phyloP scores from a whole-genome alignment of 2,797 vertebrate species.

The Tamandua tetradactyla region DNA sequence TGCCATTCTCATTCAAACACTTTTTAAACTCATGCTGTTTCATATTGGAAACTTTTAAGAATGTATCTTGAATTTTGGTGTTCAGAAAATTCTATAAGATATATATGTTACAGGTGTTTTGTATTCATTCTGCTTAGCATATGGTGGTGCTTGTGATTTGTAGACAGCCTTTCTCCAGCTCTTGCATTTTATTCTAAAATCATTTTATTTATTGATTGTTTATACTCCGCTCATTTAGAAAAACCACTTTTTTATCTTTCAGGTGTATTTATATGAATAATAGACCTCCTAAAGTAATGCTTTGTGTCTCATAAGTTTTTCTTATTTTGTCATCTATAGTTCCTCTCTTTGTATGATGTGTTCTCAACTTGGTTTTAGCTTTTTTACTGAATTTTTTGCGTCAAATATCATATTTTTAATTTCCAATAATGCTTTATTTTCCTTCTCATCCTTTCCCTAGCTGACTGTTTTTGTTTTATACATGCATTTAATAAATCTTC shows the following conservation, averaged over 20 bases:
- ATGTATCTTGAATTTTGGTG: neutral
- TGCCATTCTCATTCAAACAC: neutral
- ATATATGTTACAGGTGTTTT: neutral
- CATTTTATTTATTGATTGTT: neutral
- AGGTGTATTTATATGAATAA: neutral
- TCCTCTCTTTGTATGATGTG: neutral
- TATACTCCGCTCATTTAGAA: neutral
- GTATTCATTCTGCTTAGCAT: neutral
- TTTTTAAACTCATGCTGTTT: neutral
- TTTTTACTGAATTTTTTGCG: neutral
- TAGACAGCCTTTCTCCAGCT: neutral
- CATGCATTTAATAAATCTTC: neutral
- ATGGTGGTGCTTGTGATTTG: neutral
- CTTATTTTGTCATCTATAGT: neutral
- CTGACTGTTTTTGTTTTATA: neutral
- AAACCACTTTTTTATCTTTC: neutral
- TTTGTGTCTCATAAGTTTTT: neutral
- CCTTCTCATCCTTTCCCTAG: neutral
- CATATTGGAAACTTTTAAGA: neutral
- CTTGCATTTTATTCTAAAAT: neutral
- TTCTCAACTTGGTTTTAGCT: neutral
- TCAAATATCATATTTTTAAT: neutral
- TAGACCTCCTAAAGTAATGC: neutral
- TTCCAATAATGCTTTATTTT: neutral
- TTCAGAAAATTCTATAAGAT: neutral